Evolutionary conservation across 2,113 vertebrate species (phyloP).

Genomic region (Platysternon megacephalum): DNA sequence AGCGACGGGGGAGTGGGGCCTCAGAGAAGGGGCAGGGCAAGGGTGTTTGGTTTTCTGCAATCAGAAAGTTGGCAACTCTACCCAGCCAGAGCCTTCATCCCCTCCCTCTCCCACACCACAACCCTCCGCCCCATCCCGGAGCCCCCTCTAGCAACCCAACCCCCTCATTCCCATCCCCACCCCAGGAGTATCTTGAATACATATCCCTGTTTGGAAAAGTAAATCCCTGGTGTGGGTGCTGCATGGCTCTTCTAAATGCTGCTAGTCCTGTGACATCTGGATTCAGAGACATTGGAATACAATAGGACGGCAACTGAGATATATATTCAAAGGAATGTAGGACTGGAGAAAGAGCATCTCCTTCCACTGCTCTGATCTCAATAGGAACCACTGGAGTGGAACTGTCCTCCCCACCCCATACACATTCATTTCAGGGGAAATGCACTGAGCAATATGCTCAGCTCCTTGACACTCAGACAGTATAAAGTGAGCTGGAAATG

Average conservation of each 20-base stretch:
- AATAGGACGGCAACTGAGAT: not conserved
- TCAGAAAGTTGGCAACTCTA: too few species aligned
- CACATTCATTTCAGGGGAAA: not conserved
- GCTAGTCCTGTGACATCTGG: not conserved
- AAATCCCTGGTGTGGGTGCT: not conserved
- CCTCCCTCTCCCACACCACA: too few species aligned
- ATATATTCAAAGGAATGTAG: not conserved
- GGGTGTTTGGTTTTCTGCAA: too few species aligned
- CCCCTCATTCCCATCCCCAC: too few species aligned
- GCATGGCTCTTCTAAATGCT: not conserved
- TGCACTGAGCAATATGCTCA: not conserved
- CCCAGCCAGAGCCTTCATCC: too few species aligned
- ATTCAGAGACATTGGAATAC: fast-evolving
- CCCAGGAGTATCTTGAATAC: not conserved
- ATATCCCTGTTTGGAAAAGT: not conserved
- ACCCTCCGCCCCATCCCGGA: too few species aligned
- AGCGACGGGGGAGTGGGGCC: too few species aligned
- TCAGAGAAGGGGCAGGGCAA: too few species aligned
- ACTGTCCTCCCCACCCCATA: not conserved
- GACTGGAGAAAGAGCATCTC: not conserved
- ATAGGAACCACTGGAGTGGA: fast-evolving
- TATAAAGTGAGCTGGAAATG: not conserved
- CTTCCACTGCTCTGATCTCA: not conserved
- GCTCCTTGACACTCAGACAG: not conserved
- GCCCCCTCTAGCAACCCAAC: too few species aligned